Percentiles rank a stretch among this genome's conserved stretches.
Conservation (phyloP, 2,113 vertebrate genomes). For the Australoheros scitulus region DNA sequence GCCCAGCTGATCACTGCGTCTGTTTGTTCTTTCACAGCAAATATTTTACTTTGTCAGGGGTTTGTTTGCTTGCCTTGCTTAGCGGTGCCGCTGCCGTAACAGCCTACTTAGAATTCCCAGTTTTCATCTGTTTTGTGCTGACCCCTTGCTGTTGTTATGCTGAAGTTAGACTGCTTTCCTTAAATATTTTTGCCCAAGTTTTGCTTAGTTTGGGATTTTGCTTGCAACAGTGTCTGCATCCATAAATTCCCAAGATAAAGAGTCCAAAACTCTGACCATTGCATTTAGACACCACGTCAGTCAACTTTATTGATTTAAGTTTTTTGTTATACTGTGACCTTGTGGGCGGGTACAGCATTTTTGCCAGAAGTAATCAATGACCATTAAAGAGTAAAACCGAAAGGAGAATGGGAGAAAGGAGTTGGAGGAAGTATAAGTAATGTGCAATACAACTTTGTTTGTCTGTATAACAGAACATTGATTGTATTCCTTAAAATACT, state of each 20-base stretch:
- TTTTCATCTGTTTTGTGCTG: conserved; percentile 27
- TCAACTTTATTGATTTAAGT: conserved; percentile 18
- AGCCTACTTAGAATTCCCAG: conserved; percentile 35
- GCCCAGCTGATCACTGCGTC: conserved; percentile 54
- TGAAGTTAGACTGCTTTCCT: conserved; percentile 10
- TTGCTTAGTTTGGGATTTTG: conserved; percentile 17
- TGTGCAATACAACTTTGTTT: conserved; percentile 2
- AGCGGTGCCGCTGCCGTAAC: conserved; percentile 8
- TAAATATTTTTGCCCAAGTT: conserved; percentile 1
- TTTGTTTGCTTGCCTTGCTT: conserved; percentile 35
- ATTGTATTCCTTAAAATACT: neutral
- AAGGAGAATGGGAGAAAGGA: neutral
- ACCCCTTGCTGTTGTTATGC: conserved; percentile 18
- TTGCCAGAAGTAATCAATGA: conserved; percentile 51
- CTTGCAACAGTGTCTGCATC: neutral
- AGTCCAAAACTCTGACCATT: conserved; percentile 12
- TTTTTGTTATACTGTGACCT: conserved; percentile 56
- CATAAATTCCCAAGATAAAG: neutral
- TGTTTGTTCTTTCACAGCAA: conserved; percentile 56
- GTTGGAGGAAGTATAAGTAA: neutral
- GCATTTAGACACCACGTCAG: conserved; percentile 3
- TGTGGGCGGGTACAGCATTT: conserved; percentile 23
- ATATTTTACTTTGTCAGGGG: conserved; percentile 53
- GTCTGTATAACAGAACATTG: neutral
- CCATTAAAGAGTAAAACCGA: conserved; percentile 5